These are phyloP conservation scores for Mesocricetus auratus DNA, from an alignment of 2,113 vertebrate species.

Conservation along the genomic window DNA sequence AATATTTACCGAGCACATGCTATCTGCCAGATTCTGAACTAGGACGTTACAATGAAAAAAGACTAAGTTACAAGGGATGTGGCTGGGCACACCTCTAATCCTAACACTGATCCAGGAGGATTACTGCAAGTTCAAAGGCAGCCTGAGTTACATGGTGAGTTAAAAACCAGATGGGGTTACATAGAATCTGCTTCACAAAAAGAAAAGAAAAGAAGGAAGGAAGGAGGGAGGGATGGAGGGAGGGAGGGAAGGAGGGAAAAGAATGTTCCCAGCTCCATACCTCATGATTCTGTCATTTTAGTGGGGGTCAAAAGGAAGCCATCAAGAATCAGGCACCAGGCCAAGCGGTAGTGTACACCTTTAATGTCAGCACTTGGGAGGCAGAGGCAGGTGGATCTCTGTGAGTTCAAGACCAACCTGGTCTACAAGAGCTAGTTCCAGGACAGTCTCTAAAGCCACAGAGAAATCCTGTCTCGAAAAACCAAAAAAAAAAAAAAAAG, in stretches of 20 bases:
- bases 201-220: too few relatives aligned
- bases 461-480: too few relatives aligned
- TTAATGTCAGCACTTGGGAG: too few relatives aligned
- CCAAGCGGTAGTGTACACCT: too few relatives aligned
- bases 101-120: background rate
- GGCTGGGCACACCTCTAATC: background rate
- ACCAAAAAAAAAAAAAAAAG: too few relatives aligned
- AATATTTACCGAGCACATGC: background rate
- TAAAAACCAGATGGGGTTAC: background rate
- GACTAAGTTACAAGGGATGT: background rate
- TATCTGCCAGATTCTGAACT: background rate
- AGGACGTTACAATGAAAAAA: background rate
- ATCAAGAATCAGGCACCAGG: background rate
- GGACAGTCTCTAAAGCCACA: too few relatives aligned
- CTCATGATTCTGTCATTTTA: conserved; percentile 28
- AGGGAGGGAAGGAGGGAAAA: too few relatives aligned
- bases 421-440: too few relatives aligned
- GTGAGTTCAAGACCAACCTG: too few relatives aligned
- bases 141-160: background rate
- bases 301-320: background rate
- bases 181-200: background rate
- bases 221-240: too few relatives aligned
- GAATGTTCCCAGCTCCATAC: background rate
- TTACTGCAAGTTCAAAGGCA: background rate
- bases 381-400: too few relatives aligned